phyloP scores from a whole-genome alignment of 2,797 vertebrate genomes.

The Varecia variegata region DNA sequence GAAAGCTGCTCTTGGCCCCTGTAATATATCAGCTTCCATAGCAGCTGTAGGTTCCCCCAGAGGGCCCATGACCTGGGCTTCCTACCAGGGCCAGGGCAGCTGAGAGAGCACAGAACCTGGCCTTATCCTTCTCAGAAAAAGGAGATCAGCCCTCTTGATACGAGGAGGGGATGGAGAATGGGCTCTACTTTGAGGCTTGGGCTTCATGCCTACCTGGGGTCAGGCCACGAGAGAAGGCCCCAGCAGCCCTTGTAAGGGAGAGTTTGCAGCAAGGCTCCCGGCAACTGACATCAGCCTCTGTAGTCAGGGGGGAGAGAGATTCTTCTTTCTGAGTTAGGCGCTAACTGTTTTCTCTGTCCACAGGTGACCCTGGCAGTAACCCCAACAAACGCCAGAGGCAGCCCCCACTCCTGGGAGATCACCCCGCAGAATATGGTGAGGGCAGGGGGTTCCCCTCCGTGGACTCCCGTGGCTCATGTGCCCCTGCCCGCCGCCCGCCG shows the following conservation, averaged over 20 bases:
- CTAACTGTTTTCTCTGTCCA: constrained; percentile 44
- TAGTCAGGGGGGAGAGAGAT: constrained; percentile 26
- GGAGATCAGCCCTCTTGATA: neutral
- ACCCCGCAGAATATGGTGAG: constrained; percentile 95
- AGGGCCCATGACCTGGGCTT: neutral
- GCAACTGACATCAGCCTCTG: neutral
- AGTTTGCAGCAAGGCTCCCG: neutral
- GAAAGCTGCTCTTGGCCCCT: neutral
- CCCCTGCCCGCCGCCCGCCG: constrained; percentile 68
- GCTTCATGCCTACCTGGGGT: constrained; percentile 6
- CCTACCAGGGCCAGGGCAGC: neutral
- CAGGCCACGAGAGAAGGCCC: neutral
- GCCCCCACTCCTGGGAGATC: constrained; percentile 94
- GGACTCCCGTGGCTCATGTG: constrained; percentile 72
- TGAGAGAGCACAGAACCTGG: neutral
- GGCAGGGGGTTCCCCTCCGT: constrained; percentile 54
- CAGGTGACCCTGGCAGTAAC: constrained; percentile 87
- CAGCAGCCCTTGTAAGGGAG: neutral
- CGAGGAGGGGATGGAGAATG: neutral
- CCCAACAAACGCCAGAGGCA: constrained; percentile 95
- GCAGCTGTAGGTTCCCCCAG: neutral
- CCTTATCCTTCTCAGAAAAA: neutral
- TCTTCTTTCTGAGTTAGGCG: neutral
- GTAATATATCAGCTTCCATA: fast-evolving
- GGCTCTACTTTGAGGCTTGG: neutral